A percentile compares a stretch with the other conserved stretches of the same genome.
Conservation (phyloP, 2,797 vertebrate species). For the Buphagus erythrorhynchus region DNA sequence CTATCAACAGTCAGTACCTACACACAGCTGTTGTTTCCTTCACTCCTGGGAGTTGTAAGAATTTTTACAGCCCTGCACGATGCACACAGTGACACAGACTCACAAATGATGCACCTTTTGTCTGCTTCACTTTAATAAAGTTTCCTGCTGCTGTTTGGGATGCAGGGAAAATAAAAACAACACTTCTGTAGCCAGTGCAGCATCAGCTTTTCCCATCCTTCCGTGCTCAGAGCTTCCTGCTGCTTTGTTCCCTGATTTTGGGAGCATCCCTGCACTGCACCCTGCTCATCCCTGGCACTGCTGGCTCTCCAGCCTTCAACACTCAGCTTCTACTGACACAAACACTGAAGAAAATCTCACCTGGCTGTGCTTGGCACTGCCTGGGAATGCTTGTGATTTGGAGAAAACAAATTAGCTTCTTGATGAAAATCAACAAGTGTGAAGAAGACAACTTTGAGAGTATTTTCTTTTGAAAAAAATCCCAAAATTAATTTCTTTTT, state of each 20-base stretch:
- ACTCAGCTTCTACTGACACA: not conserved
- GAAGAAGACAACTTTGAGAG: not conserved
- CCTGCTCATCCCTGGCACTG: not conserved
- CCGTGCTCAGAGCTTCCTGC: not conserved
- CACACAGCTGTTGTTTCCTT: not conserved
- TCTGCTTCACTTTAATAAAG: not conserved
- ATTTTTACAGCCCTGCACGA: not conserved
- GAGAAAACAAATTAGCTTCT: not conserved
- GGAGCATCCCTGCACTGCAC: not conserved
- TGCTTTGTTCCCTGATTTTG: not conserved
- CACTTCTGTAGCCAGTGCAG: not conserved
- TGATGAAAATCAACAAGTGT: not conserved
- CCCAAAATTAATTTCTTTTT: not conserved
- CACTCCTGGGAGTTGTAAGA: not conserved
- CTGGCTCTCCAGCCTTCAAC: not conserved
- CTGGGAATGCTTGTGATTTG: not conserved
- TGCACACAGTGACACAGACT: not conserved
- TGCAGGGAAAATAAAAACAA: not conserved
- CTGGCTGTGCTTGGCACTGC: not conserved
- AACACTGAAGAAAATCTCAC: not conserved
- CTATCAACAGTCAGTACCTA: not conserved
- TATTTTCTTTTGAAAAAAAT: not conserved
- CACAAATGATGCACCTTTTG: not conserved
- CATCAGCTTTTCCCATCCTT: not conserved
- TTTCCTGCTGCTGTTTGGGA: not conserved